Percentiles rank a stretch among this genome's conserved stretches.
Evolutionary conservation across 2,113 vertebrate species (phyloP).

Genomic region (Sakesphorus luctuosus): DNA sequence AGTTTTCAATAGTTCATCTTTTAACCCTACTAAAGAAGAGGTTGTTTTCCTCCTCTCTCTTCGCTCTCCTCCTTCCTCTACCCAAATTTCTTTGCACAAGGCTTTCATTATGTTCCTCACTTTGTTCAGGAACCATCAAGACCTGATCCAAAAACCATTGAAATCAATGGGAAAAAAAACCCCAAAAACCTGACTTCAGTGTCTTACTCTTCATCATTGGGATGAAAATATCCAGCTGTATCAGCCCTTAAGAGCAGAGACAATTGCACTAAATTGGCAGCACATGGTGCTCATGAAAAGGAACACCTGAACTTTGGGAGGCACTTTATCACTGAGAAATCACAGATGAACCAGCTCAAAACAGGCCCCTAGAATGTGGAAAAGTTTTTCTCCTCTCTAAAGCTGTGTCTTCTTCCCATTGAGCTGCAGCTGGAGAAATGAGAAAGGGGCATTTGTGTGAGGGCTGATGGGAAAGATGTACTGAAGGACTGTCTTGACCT

Average conservation of each 20-base stretch:
- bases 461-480: not conserved
- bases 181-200: not conserved
- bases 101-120: not conserved
- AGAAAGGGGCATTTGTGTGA: not conserved
- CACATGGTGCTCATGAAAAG: not conserved
- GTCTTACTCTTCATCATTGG: not conserved
- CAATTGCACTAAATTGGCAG: not conserved
- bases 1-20: not conserved
- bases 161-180: not conserved
- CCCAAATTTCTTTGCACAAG: not conserved
- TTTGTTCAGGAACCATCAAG: not conserved
- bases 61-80: not conserved
- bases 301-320: not conserved
- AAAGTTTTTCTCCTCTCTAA: not conserved
- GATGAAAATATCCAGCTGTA: not conserved
- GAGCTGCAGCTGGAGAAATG: not conserved
- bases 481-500: not conserved
- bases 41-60: not conserved
- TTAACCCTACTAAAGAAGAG: not conserved
- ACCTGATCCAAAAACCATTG: not conserved
- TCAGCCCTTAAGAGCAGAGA: not conserved
- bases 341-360: not conserved
- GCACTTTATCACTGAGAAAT: not conserved
- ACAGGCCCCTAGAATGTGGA: not conserved
- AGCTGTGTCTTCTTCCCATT: accelerated